These are phyloP conservation scores for Acromyrmex charruanus DNA, from an alignment of 1,140 invertebrate genomes.

Conservation along the genomic window DNA sequence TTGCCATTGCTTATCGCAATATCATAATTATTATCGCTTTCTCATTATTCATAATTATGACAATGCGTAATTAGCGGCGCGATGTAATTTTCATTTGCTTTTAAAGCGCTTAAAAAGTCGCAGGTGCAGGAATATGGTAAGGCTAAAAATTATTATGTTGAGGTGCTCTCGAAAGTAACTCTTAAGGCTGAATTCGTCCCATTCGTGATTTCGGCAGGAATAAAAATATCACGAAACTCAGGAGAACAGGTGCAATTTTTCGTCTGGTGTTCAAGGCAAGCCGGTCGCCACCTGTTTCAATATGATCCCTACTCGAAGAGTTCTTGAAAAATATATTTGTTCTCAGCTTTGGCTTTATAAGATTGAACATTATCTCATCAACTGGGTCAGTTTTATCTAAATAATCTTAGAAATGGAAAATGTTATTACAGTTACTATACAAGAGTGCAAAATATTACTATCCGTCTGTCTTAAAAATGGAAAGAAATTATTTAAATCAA, in stretches of 20 bases:
- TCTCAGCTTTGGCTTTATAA: not conserved
- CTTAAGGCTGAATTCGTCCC: constrained; percentile 34
- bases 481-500: not conserved
- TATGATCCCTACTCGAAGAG: constrained; percentile 57
- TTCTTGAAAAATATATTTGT: constrained; percentile 64
- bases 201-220: constrained; percentile 50
- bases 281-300: constrained; percentile 76
- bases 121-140: constrained; percentile 47
- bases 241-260: constrained; percentile 73
- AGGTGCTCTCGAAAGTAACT: constrained; percentile 50
- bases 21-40: constrained; percentile 33
- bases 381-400: constrained; percentile 34
- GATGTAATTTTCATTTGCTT: constrained; percentile 33
- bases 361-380: constrained; percentile 11
- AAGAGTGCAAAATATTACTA: constrained; percentile 16
- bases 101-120: constrained; percentile 22
- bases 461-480: not conserved
- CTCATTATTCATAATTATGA: constrained; percentile 25
- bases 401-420: constrained; percentile 33
- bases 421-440: not conserved
- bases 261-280: constrained; percentile 73
- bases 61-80: constrained; percentile 27
- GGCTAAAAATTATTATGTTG: constrained; percentile 54
- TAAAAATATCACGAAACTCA: constrained; percentile 56
- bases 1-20: constrained; percentile 13